Evolutionary conservation across 2,888 invertebrate species (phyloP).

Genomic region (Aspidiotus destructor): DNA sequence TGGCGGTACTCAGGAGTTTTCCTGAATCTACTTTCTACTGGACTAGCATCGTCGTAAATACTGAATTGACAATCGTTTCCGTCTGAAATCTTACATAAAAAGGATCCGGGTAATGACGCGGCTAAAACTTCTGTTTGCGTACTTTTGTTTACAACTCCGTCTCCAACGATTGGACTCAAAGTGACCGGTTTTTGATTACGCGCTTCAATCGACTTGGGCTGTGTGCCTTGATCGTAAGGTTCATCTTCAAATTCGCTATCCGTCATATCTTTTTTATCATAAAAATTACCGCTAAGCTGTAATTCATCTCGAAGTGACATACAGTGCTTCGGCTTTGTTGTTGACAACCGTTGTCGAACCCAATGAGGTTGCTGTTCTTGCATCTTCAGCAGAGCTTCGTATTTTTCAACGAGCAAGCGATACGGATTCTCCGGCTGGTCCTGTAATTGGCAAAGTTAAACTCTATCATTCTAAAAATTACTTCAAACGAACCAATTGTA

Average conservation of each 20-base stretch:
- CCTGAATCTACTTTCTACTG: conserved; percentile 70
- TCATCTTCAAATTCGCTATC: conserved; percentile 33
- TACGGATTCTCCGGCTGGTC: conserved; percentile 40
- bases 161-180: conserved; percentile 53
- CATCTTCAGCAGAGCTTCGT: conserved; percentile 58
- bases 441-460: background rate
- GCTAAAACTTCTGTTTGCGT: conserved; percentile 70
- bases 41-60: conserved; percentile 70
- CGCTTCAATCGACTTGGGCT: background rate
- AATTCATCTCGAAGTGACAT: conserved; percentile 60
- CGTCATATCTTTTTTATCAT: conserved; percentile 48
- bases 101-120: conserved; percentile 56
- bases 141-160: conserved; percentile 71
- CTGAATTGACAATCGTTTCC: conserved; percentile 78
- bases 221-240: background rate
- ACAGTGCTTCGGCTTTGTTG: conserved; percentile 39
- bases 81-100: conserved; percentile 73
- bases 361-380: conserved; percentile 34
- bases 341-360: conserved; percentile 12
- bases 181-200: conserved; percentile 34
- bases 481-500: background rate
- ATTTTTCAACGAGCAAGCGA: conserved; percentile 69
- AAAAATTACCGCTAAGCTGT: conserved; percentile 46
- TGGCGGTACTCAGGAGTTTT: conserved; percentile 72
- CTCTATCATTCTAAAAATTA: background rate